A percentile compares a stretch with the other conserved stretches of the same genome.
phyloP scores from a whole-genome alignment of 2,113 vertebrate species.

The Gila orcuttii region DNA sequence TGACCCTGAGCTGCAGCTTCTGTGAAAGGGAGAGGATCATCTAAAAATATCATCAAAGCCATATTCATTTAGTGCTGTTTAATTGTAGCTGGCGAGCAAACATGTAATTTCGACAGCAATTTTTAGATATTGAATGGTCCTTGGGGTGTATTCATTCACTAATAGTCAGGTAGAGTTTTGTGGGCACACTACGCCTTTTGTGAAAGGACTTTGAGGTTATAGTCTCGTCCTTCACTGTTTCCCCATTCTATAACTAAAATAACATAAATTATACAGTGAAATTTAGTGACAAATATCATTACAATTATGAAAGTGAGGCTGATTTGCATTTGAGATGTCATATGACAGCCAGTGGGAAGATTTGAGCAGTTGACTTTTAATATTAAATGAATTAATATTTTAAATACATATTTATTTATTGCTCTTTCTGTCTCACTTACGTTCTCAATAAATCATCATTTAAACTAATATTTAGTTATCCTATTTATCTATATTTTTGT shows the following conservation, averaged over 20 bases:
- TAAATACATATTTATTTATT: too few relatives aligned
- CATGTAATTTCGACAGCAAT: conserved; percentile 63
- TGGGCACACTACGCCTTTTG: neutral
- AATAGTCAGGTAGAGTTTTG: conserved; percentile 16
- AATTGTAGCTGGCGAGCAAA: conserved; percentile 74
- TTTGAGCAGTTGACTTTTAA: too few relatives aligned
- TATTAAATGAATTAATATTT: too few relatives aligned
- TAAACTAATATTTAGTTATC: neutral
- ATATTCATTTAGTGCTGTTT: conserved; percentile 68
- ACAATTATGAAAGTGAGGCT: neutral
- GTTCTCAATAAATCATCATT: too few relatives aligned
- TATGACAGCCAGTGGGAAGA: too few relatives aligned
- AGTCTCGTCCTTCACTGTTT: neutral
- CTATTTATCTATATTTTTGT: neutral
- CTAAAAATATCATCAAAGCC: conserved; percentile 67
- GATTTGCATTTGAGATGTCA: too few relatives aligned
- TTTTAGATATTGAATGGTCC: conserved; percentile 44
- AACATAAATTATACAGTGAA: neutral
- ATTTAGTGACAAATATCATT: neutral
- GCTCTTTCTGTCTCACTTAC: too few relatives aligned
- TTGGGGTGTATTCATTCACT: conserved; percentile 33
- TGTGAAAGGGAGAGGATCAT: conserved; percentile 68
- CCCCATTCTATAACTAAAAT: neutral
- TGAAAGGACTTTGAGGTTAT: neutral
- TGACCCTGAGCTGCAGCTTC: conserved; percentile 69